Evolutionary conservation across 2,113 vertebrate species (phyloP).

Genomic region (Halcyon malimbica): DNA sequence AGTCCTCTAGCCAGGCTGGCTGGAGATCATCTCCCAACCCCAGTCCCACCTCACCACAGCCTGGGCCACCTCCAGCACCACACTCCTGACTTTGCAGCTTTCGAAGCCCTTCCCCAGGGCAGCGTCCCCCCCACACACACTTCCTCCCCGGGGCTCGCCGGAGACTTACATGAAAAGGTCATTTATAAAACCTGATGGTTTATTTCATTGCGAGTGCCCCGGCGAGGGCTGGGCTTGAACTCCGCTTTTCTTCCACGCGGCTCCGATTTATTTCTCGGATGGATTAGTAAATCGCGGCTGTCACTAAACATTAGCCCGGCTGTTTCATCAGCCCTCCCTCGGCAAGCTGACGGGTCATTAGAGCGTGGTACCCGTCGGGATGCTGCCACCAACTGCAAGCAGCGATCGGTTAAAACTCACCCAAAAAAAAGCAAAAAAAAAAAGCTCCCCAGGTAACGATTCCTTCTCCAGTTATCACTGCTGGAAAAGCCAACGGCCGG

Average conservation of each 20-base stretch:
- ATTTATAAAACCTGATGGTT: neutral
- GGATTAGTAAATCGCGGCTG: neutral
- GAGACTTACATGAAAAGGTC: neutral
- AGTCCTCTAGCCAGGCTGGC: neutral
- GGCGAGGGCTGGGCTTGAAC: neutral
- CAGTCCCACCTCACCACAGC: rapidly evolving
- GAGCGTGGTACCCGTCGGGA: neutral
- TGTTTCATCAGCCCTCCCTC: neutral
- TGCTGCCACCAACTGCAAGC: neutral
- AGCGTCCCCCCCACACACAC: neutral
- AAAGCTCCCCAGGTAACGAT: neutral
- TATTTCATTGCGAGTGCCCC: neutral
- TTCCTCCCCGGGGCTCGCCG: neutral
- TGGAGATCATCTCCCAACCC: neutral
- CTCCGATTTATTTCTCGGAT: neutral
- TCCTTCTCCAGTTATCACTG: neutral
- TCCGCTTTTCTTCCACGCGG: neutral
- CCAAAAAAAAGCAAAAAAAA: neutral
- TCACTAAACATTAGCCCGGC: neutral
- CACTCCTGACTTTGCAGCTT: neutral
- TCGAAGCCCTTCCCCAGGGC: neutral
- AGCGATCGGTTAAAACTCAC: neutral
- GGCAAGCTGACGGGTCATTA: neutral
- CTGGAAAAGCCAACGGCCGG: neutral
- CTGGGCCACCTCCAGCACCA: neutral